Evolutionary conservation across 2,888 invertebrate species (phyloP).

Genomic region (Polydrusus pterygomalis): DNA sequence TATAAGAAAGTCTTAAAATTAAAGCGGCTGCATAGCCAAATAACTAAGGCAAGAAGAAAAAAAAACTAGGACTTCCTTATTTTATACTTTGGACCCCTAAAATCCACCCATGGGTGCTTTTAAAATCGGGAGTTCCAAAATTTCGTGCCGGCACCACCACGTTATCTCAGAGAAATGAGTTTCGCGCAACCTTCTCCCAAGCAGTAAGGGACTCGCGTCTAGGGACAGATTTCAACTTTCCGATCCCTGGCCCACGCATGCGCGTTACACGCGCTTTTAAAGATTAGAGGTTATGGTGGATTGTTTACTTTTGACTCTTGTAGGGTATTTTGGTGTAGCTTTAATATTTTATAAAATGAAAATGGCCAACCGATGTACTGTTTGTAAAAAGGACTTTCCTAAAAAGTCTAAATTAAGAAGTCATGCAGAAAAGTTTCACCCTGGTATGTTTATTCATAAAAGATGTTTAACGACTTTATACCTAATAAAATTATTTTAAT

Average conservation of each 20-base stretch:
- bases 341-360: not conserved
- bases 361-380: not conserved
- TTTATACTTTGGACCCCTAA: too few relatives aligned
- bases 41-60: too few relatives aligned
- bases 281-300: not conserved
- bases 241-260: not conserved
- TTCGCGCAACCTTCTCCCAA: too few relatives aligned
- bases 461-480: not conserved
- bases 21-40: too few relatives aligned
- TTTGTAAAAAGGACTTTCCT: not conserved
- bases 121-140: too few relatives aligned
- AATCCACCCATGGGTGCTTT: too few relatives aligned
- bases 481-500: not conserved
- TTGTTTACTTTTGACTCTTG: not conserved
- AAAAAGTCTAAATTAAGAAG: not conserved
- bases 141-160: too few relatives aligned
- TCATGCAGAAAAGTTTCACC: not conserved
- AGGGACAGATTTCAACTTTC: not conserved
- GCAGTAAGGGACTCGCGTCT: constrained; percentile 14
- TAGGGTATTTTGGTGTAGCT: not conserved
- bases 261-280: constrained; percentile 1
- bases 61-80: too few relatives aligned
- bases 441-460: not conserved
- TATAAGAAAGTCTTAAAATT: too few relatives aligned
- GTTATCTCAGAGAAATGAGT: too few relatives aligned